phyloP scores from a whole-genome alignment of 2,888 invertebrate species.

The Amphimallon solstitiale region DNA sequence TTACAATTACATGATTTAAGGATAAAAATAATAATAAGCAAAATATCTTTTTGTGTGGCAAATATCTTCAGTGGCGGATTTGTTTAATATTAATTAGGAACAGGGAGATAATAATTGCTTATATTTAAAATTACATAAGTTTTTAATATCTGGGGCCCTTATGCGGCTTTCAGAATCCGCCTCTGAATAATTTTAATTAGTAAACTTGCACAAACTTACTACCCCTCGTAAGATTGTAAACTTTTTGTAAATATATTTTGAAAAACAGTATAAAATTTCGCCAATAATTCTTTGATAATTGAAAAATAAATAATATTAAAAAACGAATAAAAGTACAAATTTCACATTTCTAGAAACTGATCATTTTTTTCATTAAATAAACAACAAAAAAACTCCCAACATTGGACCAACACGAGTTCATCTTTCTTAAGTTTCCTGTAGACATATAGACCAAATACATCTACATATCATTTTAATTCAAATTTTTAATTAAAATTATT shows the following conservation, averaged over 20 bases:
- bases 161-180: conserved; percentile 14
- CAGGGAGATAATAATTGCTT: conserved; percentile 1
- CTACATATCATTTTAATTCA: conserved; percentile 53
- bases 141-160: conserved; percentile 29
- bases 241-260: conserved; percentile 44
- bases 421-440: not conserved
- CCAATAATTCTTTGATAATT: conserved; percentile 56
- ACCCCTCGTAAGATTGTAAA: conserved; percentile 48
- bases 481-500: conserved; percentile 33
- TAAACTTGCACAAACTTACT: conserved; percentile 37
- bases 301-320: conserved; percentile 31
- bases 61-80: conserved; percentile 7
- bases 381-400: not conserved
- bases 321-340: conserved; percentile 32
- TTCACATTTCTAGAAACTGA: not conserved
- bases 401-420: conserved; percentile 32
- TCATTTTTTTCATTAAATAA: conserved; percentile 10
- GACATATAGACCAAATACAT: conserved; percentile 49
- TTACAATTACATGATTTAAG: conserved; percentile 46
- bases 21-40: conserved; percentile 1
- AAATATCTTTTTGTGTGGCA: not conserved
- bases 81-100: conserved; percentile 22
- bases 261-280: conserved; percentile 57
- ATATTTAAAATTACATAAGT: conserved; percentile 24
- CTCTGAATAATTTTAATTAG: conserved; percentile 10